Base-by-base conservation (phyloP, 1,140 invertebrate genomes). In the Laupala kohalensis region DNA sequence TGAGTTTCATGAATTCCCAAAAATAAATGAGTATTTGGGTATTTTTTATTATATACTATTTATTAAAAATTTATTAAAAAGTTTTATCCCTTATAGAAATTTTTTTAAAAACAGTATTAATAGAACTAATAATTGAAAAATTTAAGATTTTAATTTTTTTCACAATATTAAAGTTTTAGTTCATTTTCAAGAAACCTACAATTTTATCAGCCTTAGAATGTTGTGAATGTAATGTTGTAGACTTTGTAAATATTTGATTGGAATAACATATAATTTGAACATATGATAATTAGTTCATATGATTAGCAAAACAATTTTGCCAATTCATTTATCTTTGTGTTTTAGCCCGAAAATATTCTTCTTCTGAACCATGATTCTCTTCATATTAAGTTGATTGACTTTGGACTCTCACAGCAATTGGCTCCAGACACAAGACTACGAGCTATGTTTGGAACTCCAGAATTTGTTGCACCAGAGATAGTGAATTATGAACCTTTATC, bases 401-500 rank as follows among this genome's bases (percentile, higher is more conserved):
- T 90, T 81, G 89, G 89, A 69, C 79, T 90, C 62, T 88, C 88
- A 6, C 81, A 85, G 78, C 80, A 81, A 70, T 78, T 85, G 70
- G 77, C 80, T 69, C 86, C 79, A 82, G 78, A 81, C 78, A 83
- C 82, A 27, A 23, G 30, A 69, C 79, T 86, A 26, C 78, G 83
- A 74, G 81, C 83, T 63, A 76, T 86, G 37, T 87, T 86, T 77
- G 86, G 85, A 69, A 85, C 84, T 72, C 86, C 87, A 4, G 86
- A 88, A 77, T 81, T 84, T 79, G 75, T 83, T 80, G 88, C 88
- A 15, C 88, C 88, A 66, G 88, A 90, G 82, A 86, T 90, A 69
- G 81, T 90, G 24, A 87, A 87, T 78, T 90, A 89, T 76, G 88
- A 90, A 77, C 87, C 88, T 25, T 82, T 90, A 24, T 84, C 83